Evolutionary conservation across 1,140 invertebrate species (phyloP), one percentile per base, ranked within the genome.

Genomic region (Micrasema longulum): DNA sequence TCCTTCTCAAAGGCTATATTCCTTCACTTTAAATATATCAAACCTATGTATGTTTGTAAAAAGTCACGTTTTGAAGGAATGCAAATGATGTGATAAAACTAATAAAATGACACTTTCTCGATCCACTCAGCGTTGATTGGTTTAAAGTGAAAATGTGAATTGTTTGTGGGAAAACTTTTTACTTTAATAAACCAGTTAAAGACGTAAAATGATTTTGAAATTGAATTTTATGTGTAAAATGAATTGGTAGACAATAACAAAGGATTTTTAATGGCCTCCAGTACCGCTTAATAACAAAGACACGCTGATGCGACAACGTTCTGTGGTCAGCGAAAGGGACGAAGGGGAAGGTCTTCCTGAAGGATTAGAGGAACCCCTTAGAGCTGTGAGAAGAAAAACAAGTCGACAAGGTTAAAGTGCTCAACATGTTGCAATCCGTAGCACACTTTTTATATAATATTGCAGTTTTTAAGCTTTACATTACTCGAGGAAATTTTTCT

Each of bases 201-300:
- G n/a, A n/a, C n/a, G n/a, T n/a, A n/a, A n/a, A n/a, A n/a, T n/a
- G n/a, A n/a, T n/a, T n/a, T n/a, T n/a, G n/a, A n/a, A n/a, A n/a
- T n/a, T n/a, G n/a, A n/a, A n/a, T 31, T 31, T 31, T 31, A 7
- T 31, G 26, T 31, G 7, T 31, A 4, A 31, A 31, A 31, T 31
- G 26, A 31, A 31, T 31, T 31, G 10, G 48, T 60, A 35, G 31
- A 52, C 9, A 38, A 52, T 52, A 66, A 66, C 43, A 66, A 66
- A 60, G 36, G 45, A 68, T 67, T 65, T 71, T 75, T 47, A 64
- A 45, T 64, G 62, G 47, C 38, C 71, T 69, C 52, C 66, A 91
- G 89, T 91, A 84, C 89, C 89, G 77, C 87, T 91, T 80, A 91
- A 90, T 85, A 87, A 90, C 84, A 88, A 89, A 85, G 85, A 89